Evolutionary conservation across 2,797 vertebrate species (phyloP).

Genomic region (Buceros bicornis): DNA sequence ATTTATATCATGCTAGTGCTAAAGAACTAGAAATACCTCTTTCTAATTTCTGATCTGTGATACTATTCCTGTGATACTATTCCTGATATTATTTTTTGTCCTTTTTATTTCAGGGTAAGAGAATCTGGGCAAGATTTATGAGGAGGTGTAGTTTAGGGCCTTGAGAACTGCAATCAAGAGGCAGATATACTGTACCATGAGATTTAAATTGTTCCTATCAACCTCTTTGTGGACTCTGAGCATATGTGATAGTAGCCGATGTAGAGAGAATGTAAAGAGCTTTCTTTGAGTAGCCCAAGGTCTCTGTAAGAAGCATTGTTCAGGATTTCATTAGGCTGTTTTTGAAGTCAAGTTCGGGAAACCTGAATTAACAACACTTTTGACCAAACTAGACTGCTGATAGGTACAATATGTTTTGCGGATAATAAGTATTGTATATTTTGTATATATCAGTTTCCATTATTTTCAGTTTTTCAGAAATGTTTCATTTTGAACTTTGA

Average conservation of each 20-base stretch:
- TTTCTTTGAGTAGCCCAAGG: background rate
- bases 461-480: background rate
- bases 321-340: background rate
- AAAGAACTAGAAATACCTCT: background rate
- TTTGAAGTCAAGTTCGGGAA: background rate
- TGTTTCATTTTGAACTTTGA: background rate
- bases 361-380: background rate
- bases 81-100: background rate
- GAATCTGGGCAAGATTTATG: background rate
- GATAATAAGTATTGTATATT: background rate
- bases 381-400: background rate
- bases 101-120: background rate
- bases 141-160: background rate
- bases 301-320: background rate
- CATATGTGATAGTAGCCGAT: background rate
- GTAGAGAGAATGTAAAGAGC: background rate
- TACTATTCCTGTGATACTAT: background rate
- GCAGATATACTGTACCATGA: background rate
- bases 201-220: background rate
- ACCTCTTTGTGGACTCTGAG: background rate
- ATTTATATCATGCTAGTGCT: background rate
- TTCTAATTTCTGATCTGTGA: background rate
- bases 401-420: background rate
- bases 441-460: background rate
- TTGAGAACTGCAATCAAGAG: background rate